phyloP scores from a whole-genome alignment of 2,888 invertebrate species.

The Acrocyrtus sp. region DNA sequence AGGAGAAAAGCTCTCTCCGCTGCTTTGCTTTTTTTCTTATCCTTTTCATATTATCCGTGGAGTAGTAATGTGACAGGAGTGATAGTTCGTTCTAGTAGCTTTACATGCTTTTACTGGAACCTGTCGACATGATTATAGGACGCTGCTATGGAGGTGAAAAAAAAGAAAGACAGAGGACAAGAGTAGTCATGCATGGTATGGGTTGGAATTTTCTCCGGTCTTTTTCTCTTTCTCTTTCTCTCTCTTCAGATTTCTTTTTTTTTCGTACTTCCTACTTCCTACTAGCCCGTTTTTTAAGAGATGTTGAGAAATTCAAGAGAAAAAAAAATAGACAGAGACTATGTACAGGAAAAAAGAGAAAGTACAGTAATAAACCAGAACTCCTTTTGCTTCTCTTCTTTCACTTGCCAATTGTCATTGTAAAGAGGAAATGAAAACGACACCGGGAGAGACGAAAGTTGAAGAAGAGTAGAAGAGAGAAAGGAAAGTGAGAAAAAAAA shows the following conservation, averaged over 20 bases:
- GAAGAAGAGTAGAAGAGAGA: slow-evolving; percentile 11
- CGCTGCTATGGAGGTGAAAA: not conserved
- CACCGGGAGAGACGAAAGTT: slow-evolving; percentile 31
- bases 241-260: no score
- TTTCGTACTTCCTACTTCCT: not conserved
- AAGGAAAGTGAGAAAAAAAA: slow-evolving; percentile 18
- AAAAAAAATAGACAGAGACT: slow-evolving; percentile 1
- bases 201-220: slow-evolving; percentile 32
- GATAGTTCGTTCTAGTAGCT: not conserved
- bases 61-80: not conserved
- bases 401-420: slow-evolving; percentile 50
- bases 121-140: slow-evolving; percentile 18
- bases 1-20: no score
- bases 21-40: no score
- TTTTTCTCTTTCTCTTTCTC: slow-evolving; percentile 18
- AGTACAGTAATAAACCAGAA: slow-evolving; percentile 31
- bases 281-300: slow-evolving; percentile 21
- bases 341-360: slow-evolving; percentile 6
- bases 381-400: slow-evolving; percentile 18
- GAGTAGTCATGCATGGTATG: slow-evolving; percentile 46
- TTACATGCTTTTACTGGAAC: slow-evolving; percentile 12
- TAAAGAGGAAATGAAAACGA: slow-evolving; percentile 50
- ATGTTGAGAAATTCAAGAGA: slow-evolving; percentile 30
- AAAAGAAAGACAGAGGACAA: slow-evolving; percentile 12
- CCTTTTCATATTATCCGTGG: no score